Evolutionary conservation across 2,888 invertebrate species (phyloP).

Genomic region (Rhamnusium bicolor): DNA sequence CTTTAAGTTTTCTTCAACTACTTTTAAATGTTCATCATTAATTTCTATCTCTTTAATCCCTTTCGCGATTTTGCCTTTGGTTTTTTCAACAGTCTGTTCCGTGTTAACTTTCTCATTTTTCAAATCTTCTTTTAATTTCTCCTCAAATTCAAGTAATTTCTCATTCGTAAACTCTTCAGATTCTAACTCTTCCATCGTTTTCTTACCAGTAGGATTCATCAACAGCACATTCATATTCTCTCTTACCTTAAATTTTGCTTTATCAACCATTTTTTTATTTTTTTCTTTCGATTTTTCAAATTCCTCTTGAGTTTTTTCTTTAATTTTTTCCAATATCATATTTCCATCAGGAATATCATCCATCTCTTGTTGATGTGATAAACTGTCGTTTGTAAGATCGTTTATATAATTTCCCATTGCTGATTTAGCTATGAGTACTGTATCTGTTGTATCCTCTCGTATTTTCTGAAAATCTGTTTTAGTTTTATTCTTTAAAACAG

Average conservation of each 20-base stretch:
- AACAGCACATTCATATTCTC: conserved; percentile 22
- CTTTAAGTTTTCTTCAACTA: neutral
- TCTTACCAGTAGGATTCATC: conserved; percentile 16
- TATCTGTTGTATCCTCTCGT: neutral
- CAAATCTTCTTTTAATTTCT: conserved; percentile 21
- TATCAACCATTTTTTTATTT: neutral
- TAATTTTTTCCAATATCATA: neutral
- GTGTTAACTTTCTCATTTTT: neutral
- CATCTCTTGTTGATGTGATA: neutral
- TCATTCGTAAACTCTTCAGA: conserved; percentile 25
- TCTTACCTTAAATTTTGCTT: conserved; percentile 15
- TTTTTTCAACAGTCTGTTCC: neutral
- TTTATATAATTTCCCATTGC: neutral
- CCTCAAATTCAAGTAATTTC: conserved; percentile 12
- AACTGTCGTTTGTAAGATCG: neutral
- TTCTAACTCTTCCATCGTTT: conserved; percentile 25
- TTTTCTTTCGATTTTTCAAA: neutral
- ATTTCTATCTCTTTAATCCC: neutral
- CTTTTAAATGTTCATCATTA: neutral
- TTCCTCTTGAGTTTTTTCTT: neutral
- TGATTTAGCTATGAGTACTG: neutral
- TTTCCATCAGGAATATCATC: neutral
- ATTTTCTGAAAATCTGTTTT: conserved; percentile 8
- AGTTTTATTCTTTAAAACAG: neutral
- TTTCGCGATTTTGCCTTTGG: conserved; percentile 3